Conservation (phyloP, 2,888 invertebrate genomes). For the Oegoconia quadripuncta region DNA sequence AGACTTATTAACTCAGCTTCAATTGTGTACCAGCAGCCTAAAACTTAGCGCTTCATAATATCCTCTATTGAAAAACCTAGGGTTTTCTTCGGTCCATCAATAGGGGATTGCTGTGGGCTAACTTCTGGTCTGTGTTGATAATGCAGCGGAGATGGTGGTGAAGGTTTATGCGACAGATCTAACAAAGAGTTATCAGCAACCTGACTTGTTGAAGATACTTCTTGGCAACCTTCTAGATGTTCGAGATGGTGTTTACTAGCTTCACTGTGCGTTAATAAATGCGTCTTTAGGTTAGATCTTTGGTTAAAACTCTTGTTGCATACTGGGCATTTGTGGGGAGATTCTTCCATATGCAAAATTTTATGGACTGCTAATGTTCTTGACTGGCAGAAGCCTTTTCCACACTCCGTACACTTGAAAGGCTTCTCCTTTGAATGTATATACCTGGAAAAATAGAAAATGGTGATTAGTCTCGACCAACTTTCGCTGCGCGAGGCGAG, state of each 20-base stretch:
- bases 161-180: slow-evolving; percentile 79
- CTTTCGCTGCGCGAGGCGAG: slow-evolving; percentile 42
- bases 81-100: slow-evolving; percentile 62
- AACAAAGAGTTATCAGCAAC: slow-evolving; percentile 65
- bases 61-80: slow-evolving; percentile 93
- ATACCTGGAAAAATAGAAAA: slow-evolving; percentile 83
- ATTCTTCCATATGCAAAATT: slow-evolving; percentile 95
- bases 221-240: slow-evolving; percentile 72
- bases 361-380: slow-evolving; percentile 97
- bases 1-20: too few species aligned
- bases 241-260: slow-evolving; percentile 71
- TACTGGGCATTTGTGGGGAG: slow-evolving; percentile 94
- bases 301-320: slow-evolving; percentile 95
- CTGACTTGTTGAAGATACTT: slow-evolving; percentile 74
- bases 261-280: slow-evolving; percentile 92
- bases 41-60: slow-evolving; percentile 88
- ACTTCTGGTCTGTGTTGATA: slow-evolving; percentile 35
- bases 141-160: slow-evolving; percentile 48
- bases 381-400: slow-evolving; percentile 99
- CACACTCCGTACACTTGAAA: slow-evolving; percentile 97
- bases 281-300: slow-evolving; percentile 94
- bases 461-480: slow-evolving; percentile 31
- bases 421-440: slow-evolving; percentile 99
- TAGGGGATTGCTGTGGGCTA: slow-evolving; percentile 55
- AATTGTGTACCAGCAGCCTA: neutral